These are phyloP conservation scores for Clistopyga incitator DNA, from an alignment of 2,888 invertebrate species.

Conservation along the genomic window DNA sequence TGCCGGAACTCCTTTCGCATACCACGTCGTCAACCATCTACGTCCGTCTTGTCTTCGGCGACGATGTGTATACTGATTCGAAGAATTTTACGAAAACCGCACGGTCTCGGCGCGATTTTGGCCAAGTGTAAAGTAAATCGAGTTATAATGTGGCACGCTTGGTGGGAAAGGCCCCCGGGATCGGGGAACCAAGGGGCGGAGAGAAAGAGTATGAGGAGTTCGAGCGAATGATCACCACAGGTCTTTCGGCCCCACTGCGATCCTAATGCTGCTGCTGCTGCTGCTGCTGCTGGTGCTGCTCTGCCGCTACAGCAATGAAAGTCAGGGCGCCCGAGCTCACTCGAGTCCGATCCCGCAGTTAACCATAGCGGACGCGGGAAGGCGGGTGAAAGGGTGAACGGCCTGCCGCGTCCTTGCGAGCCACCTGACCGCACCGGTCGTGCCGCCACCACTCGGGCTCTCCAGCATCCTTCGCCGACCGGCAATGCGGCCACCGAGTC, in stretches of 20 bases:
- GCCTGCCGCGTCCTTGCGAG: constrained; percentile 84
- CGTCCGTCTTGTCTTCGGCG: not conserved
- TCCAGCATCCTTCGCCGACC: constrained; percentile 77
- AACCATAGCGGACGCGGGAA: constrained; percentile 51
- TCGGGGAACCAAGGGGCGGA: constrained; percentile 15
- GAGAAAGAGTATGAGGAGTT: constrained; percentile 50
- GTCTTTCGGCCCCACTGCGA: constrained; percentile 1
- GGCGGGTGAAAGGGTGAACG: constrained; percentile 78
- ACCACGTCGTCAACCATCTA: not conserved
- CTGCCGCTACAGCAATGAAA: constrained; percentile 21
- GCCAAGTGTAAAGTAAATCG: constrained; percentile 51
- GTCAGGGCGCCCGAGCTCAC: constrained; percentile 14
- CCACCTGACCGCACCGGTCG: constrained; percentile 83
- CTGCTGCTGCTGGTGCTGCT: constrained; percentile 1
- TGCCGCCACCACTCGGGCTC: constrained; percentile 82
- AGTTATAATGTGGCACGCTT: constrained; percentile 48
- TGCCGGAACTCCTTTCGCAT: constrained; percentile 11
- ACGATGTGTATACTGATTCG: constrained; percentile 2
- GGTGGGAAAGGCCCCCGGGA: constrained; percentile 35
- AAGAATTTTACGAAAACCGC: constrained; percentile 43
- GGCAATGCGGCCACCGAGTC: constrained; percentile 55
- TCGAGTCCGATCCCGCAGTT: constrained; percentile 28
- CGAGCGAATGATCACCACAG: constrained; percentile 12
- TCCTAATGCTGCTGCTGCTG: constrained; percentile 5
- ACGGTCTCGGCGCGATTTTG: constrained; percentile 44